Evolutionary conservation across 30 jellyfish, hydroid and myxozoan species (phyloP).

Genomic region (Sanderia malayensis): DNA sequence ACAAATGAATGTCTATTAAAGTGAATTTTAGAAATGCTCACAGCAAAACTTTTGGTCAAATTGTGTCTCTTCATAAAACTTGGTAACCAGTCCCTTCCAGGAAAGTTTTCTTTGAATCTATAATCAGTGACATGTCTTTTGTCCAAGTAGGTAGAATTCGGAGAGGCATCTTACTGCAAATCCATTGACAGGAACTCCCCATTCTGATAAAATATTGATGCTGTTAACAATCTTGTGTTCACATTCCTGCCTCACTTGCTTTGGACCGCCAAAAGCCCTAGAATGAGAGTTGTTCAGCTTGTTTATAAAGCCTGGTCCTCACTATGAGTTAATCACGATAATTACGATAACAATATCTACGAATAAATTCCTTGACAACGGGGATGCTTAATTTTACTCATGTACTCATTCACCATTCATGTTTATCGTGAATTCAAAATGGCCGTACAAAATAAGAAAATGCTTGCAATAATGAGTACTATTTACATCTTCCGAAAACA

Average conservation of each 20-base stretch:
- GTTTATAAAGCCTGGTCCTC: too few relatives aligned
- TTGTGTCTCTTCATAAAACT: neutral
- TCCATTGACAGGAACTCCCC: neutral
- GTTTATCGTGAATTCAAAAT: too few relatives aligned
- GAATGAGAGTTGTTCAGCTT: slow-evolving; percentile 3
- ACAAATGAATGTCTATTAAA: neutral
- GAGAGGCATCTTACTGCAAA: neutral
- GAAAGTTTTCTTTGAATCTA: neutral
- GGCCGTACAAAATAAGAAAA: too few relatives aligned
- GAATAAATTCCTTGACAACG: too few relatives aligned
- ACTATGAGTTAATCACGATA: too few relatives aligned
- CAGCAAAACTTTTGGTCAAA: slow-evolving; percentile 1
- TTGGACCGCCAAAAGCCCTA: slow-evolving; percentile 4
- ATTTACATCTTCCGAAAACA: too few relatives aligned
- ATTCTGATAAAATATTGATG: neutral
- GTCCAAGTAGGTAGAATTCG: neutral
- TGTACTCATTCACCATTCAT: too few relatives aligned
- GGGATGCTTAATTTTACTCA: too few relatives aligned
- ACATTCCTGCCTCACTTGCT: neutral
- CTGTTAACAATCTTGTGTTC: neutral
- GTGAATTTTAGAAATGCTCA: neutral
- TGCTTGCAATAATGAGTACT: too few relatives aligned
- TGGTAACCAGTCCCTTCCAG: slow-evolving; percentile 3
- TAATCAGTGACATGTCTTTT: neutral
- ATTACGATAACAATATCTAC: too few relatives aligned